Conservation (phyloP, 1,140 invertebrate species). For the Pemphigus obesinymphae region DNA sequence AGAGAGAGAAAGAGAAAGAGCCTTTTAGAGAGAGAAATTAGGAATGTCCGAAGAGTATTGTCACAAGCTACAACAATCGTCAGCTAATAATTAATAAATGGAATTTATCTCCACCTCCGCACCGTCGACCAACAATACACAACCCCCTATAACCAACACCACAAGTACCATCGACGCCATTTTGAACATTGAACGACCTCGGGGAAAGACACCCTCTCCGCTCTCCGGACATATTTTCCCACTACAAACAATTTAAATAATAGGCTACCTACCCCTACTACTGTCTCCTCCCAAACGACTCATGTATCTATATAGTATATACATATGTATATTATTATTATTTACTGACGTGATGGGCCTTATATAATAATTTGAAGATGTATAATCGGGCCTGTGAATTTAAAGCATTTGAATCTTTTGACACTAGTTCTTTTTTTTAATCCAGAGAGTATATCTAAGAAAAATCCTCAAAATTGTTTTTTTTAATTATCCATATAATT, state of each 20-base stretch:
- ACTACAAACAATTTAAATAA: neutral
- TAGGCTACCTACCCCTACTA: neutral
- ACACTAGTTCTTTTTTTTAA: too few relatives aligned
- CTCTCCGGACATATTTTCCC: neutral
- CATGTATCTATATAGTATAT: too few relatives aligned
- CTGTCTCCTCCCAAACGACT: too few relatives aligned
- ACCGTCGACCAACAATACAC: too few relatives aligned
- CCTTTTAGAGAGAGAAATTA: neutral
- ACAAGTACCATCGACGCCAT: neutral
- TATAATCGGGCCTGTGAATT: too few relatives aligned
- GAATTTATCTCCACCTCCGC: neutral
- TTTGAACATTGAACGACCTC: neutral
- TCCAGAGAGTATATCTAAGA: too few relatives aligned
- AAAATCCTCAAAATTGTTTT: too few relatives aligned
- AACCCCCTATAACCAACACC: too few relatives aligned
- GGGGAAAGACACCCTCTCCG: neutral
- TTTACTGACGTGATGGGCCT: too few relatives aligned
- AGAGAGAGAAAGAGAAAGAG: too few relatives aligned
- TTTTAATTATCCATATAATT: too few relatives aligned
- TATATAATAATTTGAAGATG: neutral
- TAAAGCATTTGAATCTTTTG: too few relatives aligned
- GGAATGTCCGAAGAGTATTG: neutral
- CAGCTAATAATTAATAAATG: slow-evolving; percentile 6
- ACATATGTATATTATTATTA: neutral
- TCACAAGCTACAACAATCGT: neutral